Percentiles rank a stretch among this genome's conserved stretches.
phyloP scores from a whole-genome alignment of 2,888 invertebrate genomes.

The Celastrina argiolus region DNA sequence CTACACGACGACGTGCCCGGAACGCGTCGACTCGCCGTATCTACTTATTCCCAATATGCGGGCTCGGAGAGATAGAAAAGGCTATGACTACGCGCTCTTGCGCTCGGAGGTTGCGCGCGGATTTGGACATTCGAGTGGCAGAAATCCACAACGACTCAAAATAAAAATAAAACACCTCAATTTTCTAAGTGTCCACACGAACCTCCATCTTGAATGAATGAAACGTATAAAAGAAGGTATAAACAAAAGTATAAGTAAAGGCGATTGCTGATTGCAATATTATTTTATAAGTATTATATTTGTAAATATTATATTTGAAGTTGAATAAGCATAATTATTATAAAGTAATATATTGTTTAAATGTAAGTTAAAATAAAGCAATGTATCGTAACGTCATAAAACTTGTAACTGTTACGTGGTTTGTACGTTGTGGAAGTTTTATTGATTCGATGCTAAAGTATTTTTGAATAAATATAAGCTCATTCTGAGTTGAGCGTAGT shows the following conservation, averaged over 20 bases:
- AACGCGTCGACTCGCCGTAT: conserved; percentile 7
- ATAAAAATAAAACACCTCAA: not conserved
- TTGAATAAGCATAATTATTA: conserved; percentile 45
- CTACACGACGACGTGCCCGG: too few relatives aligned
- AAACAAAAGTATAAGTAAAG: conserved; percentile 41
- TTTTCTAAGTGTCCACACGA: conserved; percentile 19
- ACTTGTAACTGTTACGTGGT: conserved; percentile 67
- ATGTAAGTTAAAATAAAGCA: conserved; percentile 57
- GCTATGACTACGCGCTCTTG: conserved; percentile 17
- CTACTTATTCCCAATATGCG: conserved; percentile 17
- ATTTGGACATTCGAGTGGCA: not conserved
- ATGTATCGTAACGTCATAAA: conserved; percentile 66
- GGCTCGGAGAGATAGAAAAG: conserved; percentile 10
- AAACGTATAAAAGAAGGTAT: conserved; percentile 33
- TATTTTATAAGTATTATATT: conserved; percentile 62
- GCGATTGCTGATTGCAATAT: conserved; percentile 72
- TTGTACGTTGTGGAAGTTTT: conserved; percentile 59
- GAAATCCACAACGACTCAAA: not conserved
- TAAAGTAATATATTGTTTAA: conserved; percentile 45
- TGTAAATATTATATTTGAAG: conserved; percentile 55
- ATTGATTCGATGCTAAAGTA: conserved; percentile 52
- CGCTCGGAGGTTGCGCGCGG: not conserved
- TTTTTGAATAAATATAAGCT: conserved; percentile 36
- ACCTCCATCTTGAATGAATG: conserved; percentile 32
- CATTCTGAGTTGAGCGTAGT: conserved; percentile 2